Conservation (phyloP, 2,113 vertebrate species). For the Pristiophorus japonicus region DNA sequence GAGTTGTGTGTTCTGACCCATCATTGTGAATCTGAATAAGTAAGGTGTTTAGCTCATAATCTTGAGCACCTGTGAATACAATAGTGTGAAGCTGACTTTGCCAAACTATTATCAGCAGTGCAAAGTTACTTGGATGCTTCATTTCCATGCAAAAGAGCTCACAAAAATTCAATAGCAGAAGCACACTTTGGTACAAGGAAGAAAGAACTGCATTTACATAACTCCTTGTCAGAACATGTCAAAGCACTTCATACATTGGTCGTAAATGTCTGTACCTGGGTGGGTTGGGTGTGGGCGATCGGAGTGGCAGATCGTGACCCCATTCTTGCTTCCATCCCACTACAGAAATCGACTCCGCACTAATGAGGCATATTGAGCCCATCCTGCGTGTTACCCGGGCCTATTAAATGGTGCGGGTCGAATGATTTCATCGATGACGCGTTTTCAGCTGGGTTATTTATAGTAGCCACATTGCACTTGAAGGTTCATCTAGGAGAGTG, state of each 20-base stretch:
- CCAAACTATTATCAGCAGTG: not conserved
- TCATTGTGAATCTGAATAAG: constrained; percentile 37
- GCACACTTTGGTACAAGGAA: not conserved
- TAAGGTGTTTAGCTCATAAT: constrained; percentile 41
- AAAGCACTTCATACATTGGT: not conserved
- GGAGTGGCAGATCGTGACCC: no score
- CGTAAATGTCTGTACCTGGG: no score
- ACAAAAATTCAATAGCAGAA: not conserved
- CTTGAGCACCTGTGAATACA: constrained; percentile 38
- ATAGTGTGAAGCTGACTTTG: constrained; percentile 2
- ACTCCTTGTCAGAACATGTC: not conserved
- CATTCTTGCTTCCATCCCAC: no score
- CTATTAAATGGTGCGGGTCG: no score
- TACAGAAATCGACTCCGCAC: no score
- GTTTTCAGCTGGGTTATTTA: no score
- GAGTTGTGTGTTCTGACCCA: constrained; percentile 36
- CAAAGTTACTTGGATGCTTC: not conserved
- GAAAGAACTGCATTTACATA: not conserved
- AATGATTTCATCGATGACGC: no score
- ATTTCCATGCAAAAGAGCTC: not conserved
- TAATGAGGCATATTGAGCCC: no score
- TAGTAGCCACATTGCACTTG: no score
- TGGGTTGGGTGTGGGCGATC: no score
- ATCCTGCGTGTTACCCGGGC: no score
- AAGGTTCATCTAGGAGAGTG: no score